These are phyloP conservation scores for Herpetotheres cachinnans DNA, from an alignment of 2,113 vertebrate species.

Conservation along the genomic window DNA sequence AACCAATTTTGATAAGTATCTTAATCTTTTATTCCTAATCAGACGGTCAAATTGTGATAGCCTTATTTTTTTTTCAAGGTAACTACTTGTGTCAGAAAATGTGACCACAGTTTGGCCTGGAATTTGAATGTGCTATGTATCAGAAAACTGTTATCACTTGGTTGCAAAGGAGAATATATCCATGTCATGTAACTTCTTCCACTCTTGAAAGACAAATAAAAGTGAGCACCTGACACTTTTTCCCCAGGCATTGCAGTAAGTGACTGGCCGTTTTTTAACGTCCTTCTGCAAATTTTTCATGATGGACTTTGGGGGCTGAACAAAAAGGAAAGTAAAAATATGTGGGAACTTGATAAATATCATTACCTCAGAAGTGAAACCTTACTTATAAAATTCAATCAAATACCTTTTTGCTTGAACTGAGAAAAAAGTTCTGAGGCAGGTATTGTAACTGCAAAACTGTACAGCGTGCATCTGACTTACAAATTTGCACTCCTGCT, in stretches of 20 bases:
- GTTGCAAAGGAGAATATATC: conserved; percentile 66
- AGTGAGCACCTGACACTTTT: conserved; percentile 60
- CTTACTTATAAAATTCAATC: conserved; percentile 1
- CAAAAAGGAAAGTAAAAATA: conserved; percentile 2
- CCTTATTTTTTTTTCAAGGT: conserved; percentile 40
- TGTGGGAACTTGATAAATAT: conserved; percentile 10
- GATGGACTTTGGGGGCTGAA: conserved; percentile 32
- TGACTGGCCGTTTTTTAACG: conserved; percentile 51
- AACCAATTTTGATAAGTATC: conserved; percentile 23
- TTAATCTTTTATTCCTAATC: not conserved
- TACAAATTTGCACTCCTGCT: not conserved
- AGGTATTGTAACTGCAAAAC: not conserved
- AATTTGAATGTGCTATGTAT: conserved; percentile 54
- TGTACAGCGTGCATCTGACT: not conserved
- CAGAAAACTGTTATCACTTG: conserved; percentile 32
- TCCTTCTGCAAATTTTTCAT: conserved; percentile 55
- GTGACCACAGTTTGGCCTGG: conserved; percentile 39
- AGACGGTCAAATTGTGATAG: conserved; percentile 44
- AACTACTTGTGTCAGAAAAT: conserved; percentile 23
- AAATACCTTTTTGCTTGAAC: conserved; percentile 21
- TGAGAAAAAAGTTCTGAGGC: not conserved
- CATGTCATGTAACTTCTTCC: conserved; percentile 61
- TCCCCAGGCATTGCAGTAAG: conserved; percentile 65
- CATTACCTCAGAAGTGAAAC: conserved; percentile 37
- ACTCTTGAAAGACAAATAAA: conserved; percentile 66